Conservation (phyloP, 2,888 invertebrate species). For the Reticulitermes lucifugus region DNA sequence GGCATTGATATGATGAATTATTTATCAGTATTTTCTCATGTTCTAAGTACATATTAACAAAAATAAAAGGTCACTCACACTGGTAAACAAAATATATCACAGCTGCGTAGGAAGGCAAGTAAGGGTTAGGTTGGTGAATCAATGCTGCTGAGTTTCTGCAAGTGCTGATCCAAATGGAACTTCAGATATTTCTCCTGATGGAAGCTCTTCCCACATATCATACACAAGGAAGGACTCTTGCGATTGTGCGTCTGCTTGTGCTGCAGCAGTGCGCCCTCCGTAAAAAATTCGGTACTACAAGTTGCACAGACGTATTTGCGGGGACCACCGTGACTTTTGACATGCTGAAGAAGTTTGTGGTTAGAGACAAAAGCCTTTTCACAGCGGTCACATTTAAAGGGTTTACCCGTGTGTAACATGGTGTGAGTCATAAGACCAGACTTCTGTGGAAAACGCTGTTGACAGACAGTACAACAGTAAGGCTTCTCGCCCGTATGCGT, state of each 20-base stretch:
- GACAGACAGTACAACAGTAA: constrained; percentile 50
- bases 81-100: no score
- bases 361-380: constrained; percentile 53
- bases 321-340: constrained; percentile 46
- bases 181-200: constrained; percentile 6
- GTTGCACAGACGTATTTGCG: constrained; percentile 24
- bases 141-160: not conserved
- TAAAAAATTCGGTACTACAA: constrained; percentile 49
- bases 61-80: no score
- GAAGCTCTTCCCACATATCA: constrained; percentile 27
- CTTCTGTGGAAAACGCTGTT: constrained; percentile 51
- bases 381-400: constrained; percentile 53
- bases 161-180: constrained; percentile 20
- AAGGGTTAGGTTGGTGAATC: not conserved
- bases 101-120: no score
- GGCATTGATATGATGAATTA: no score
- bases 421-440: constrained; percentile 54
- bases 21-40: no score
- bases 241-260: constrained; percentile 45
- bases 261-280: constrained; percentile 47
- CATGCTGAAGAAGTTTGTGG: constrained; percentile 52
- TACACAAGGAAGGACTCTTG: not conserved
- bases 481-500: constrained; percentile 53
- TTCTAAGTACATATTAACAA: no score
- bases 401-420: constrained; percentile 54